These are phyloP conservation scores for Anguilla anguilla DNA, from an alignment of 2,797 vertebrate species.

Conservation along the genomic window DNA sequence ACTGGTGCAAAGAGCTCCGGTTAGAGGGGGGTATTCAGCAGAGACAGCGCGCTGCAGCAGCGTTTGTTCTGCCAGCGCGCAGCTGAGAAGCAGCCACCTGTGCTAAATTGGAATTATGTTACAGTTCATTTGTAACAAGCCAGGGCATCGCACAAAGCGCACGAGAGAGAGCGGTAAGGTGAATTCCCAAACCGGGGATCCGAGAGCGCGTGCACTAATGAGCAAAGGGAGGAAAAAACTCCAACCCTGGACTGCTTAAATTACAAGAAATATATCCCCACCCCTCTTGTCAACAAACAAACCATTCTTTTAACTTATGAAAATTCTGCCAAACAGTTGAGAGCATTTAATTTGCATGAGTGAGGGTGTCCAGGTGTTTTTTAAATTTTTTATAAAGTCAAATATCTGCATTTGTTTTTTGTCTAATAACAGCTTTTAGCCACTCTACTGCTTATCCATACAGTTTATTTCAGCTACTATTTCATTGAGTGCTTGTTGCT, in stretches of 20 bases:
- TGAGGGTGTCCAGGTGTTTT: conserved; percentile 49
- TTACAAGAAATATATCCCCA: conserved; percentile 51
- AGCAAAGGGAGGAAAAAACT: conserved; percentile 48
- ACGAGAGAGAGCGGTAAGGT: conserved; percentile 29
- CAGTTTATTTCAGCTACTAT: background rate
- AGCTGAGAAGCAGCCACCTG: conserved; percentile 40
- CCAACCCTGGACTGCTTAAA: conserved; percentile 58
- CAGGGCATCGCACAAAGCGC: conserved; percentile 37
- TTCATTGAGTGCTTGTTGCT: background rate
- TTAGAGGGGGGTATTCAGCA: conserved; percentile 23
- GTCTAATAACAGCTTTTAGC: background rate
- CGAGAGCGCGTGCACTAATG: conserved; percentile 56
- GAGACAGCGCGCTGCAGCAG: conserved; percentile 18
- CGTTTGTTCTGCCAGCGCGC: conserved; percentile 11
- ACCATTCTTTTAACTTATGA: conserved; percentile 68
- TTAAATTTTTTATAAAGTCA: background rate
- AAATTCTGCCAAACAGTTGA: conserved; percentile 43
- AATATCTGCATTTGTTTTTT: conserved; percentile 1
- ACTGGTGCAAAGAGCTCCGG: conserved; percentile 17
- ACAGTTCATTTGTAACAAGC: conserved; percentile 60
- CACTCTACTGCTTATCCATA: conserved; percentile 10
- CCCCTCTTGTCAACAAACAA: conserved; percentile 54
- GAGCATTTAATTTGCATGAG: conserved; percentile 64
- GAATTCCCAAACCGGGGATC: conserved; percentile 42
- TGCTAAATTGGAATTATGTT: conserved; percentile 64